Evolutionary conservation across 2,113 vertebrate genomes (phyloP).

Genomic region (Leptobrachium ailaonicum): DNA sequence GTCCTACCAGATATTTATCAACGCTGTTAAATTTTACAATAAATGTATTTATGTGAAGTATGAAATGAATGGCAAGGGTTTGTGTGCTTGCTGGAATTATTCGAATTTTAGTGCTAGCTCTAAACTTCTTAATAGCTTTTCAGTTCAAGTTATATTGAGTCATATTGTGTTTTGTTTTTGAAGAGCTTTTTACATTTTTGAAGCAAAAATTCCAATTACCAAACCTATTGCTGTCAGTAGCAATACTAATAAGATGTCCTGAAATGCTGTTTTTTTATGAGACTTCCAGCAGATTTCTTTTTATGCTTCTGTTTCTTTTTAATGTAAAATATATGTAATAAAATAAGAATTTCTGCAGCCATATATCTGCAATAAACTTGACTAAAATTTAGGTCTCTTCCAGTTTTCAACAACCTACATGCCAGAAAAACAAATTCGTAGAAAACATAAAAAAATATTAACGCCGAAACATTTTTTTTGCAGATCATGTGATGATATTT

Average conservation of each 20-base stretch:
- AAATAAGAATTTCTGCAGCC: background rate
- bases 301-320: background rate
- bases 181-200: no score
- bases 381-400: background rate
- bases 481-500: no score
- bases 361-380: background rate
- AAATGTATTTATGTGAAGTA: background rate
- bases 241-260: background rate
- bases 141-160: no score
- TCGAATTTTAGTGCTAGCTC: background rate
- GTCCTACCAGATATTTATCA: background rate
- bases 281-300: background rate
- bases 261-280: background rate
- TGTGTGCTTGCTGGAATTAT: background rate
- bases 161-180: no score
- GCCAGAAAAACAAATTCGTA: no score
- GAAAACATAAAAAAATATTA: no score
- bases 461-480: no score
- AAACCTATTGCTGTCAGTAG: background rate
- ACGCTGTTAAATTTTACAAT: background rate
- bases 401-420: no score
- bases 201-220: no score
- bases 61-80: background rate
- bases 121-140: no score
- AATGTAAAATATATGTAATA: background rate